Evolutionary conservation across 1,140 invertebrate genomes (phyloP), one percentile per base, ranked within the genome.

Genomic region (Centruroides vittatus): DNA sequence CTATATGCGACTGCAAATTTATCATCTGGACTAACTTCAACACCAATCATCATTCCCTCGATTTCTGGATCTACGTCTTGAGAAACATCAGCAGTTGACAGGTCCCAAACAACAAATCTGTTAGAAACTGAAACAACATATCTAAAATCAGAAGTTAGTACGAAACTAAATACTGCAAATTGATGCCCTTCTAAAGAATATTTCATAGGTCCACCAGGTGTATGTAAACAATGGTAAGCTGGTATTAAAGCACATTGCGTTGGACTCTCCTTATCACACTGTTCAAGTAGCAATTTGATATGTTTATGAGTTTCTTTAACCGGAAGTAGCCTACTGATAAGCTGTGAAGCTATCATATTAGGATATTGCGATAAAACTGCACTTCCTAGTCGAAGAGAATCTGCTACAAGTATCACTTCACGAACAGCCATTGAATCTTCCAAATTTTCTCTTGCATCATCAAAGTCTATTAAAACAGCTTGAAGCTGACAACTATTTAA

Each of bases 121-220:
- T 97, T 98, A 3, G 94, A 98, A 69, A 96, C 92, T 5, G 93
- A 95, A 0, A 98, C 88, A 52, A 98, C 85, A 74, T 95, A 93
- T 54, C 92, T 85, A 59, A 85, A 88, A 76, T 98, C 93, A 0
- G 88, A 86, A 0, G 92, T 96, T 8, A 97, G 73, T 53, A 84
- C 86, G 67, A 98, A 93, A 10, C 88, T 92, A 74, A 97, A 98
- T 0, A 97, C 92, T 0, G 94, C 94, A 74, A 98, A 98, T 69
- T 93, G 91, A 77, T 98, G 94, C 3, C 93, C 93, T 78, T 98
- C 95, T 50, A 98, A 73, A 1, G 93, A 98, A 71, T 96, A 98
- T 84, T 98, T 97, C 0, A 98, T 76, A 1, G 95, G 95, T 48
- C 95, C 95, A 56, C 95, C 95, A 13, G 95, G 95, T 0, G 94